Evolutionary conservation across 2,797 vertebrate genomes (phyloP), one percentile per base, ranked within the genome.

Genomic region (Spheniscus humboldti): DNA sequence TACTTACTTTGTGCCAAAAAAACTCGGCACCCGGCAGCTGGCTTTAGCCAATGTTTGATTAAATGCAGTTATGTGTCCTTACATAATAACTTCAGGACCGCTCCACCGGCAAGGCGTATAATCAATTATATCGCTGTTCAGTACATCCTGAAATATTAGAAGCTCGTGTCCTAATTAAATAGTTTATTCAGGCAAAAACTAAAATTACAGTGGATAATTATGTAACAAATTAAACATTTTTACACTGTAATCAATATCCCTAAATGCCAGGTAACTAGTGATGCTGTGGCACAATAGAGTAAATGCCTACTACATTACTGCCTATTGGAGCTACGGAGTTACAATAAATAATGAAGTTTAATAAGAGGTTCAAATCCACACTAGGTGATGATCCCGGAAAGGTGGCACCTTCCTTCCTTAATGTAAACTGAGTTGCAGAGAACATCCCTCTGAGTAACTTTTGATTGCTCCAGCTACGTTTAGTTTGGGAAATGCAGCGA

Each of bases 111-210:
- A 47, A 72, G 62, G 67, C 31, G 24, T 11, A 28, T 20, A 52
- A 92, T 93, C 91, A 48, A 91, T 88, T 33, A n/a, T 5, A 31
- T 33, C 18, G 22, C 53, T 59, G 67, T 59, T 91, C 55, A 24
- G 87, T 59, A 82, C 85, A 37, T 73, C 83, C 82, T 93, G 90
- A 96, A 95, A 90, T 62, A 92, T n/a, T n/a, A 72, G 78, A 52
- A 75, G 68, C 60, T 43, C 9, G 1, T 47, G 37, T 74, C 82
- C 72, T 80, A 94, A 95, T 90, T 86, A 86, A 90, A 69, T 31
- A 77, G 77, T 59, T 90, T 77, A 66, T 87, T 76, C 86, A 73
- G 81, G 86, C 35, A 64, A 73, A 90, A 68, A 9, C 62, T 50
- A 24, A 78, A 91, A 64, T 78, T 66, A 47, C 35, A 57, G 48